Evolutionary conservation across 2,888 invertebrate species (phyloP).

Genomic region (Caenorhabditis sulstoni): DNA sequence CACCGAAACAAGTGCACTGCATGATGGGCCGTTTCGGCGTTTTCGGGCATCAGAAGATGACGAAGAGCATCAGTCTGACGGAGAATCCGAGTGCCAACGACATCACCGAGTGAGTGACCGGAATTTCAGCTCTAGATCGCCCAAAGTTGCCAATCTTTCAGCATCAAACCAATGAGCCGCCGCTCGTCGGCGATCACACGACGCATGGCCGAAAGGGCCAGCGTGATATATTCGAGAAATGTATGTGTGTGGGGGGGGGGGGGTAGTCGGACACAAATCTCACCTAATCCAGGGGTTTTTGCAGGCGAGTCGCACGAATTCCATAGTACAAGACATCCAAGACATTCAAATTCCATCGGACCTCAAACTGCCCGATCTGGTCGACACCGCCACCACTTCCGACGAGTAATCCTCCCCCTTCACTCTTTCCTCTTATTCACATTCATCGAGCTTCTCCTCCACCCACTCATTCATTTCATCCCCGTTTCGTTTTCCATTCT

Average conservation of each 20-base stretch:
- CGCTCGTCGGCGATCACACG: constrained; percentile 59
- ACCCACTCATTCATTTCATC: constrained; percentile 11
- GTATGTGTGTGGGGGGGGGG: too few relatives aligned
- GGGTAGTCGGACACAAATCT: too few relatives aligned
- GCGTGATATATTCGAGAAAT: constrained; percentile 59
- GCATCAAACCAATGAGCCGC: constrained; percentile 53
- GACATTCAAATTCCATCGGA: constrained; percentile 59
- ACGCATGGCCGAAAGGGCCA: constrained; percentile 53
- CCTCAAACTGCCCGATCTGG: constrained; percentile 53
- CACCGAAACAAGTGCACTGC: constrained; percentile 57
- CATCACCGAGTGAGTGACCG: constrained; percentile 21
- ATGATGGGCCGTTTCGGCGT: constrained; percentile 55
- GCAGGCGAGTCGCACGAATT: constrained; percentile 59
- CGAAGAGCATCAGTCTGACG: constrained; percentile 54
- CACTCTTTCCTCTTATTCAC: too few relatives aligned
- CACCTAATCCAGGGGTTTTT: too few relatives aligned
- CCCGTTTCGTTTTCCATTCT: constrained; percentile 1
- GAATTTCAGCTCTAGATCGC: not conserved
- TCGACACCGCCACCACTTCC: constrained; percentile 10
- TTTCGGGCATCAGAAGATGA: constrained; percentile 58
- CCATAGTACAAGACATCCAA: constrained; percentile 60
- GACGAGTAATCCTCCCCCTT: constrained; percentile 35
- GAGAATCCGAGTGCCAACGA: constrained; percentile 55
- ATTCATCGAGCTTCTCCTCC: constrained; percentile 35
- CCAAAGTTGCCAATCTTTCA: constrained; percentile 8